A percentile compares a stretch with the other conserved stretches of the same genome.
Evolutionary conservation across 2,113 vertebrate species (phyloP).

Genomic region (Chionodraco myersi): DNA sequence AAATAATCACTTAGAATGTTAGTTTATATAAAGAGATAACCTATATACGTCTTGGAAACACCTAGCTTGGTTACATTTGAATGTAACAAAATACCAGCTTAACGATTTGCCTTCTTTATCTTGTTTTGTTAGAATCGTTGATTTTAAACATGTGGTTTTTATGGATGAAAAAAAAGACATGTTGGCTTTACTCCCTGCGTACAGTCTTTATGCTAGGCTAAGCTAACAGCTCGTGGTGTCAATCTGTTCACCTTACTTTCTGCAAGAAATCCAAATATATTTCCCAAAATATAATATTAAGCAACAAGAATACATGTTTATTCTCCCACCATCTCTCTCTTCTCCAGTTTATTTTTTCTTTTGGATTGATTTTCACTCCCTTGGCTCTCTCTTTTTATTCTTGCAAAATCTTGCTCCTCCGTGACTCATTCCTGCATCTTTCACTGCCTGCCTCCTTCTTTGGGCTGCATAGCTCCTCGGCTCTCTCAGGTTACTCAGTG

Average conservation of each 20-base stretch:
- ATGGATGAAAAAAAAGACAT: not conserved
- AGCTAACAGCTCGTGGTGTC: not conserved
- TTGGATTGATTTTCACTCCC: constrained; percentile 4
- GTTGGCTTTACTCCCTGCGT: not conserved
- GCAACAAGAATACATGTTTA: not conserved
- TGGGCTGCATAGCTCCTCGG: constrained; percentile 43
- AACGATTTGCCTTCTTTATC: not conserved
- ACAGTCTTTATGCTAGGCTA: not conserved
- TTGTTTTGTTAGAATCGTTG: not conserved
- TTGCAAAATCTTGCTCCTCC: constrained; percentile 42
- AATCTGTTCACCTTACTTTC: no score
- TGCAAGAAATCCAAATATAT: not conserved
- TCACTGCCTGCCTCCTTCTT: constrained; percentile 34
- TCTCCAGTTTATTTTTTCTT: constrained; percentile 2
- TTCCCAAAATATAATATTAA: not conserved
- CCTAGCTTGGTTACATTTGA: not conserved
- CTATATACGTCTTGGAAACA: not conserved
- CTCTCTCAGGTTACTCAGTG: constrained; percentile 71
- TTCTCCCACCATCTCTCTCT: not conserved
- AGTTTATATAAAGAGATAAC: no score
- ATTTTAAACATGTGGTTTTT: not conserved
- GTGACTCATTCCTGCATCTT: constrained; percentile 28
- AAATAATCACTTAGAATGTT: no score
- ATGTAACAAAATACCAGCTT: not conserved
- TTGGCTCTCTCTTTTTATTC: constrained; percentile 9